Evolutionary conservation across 2,888 invertebrate species (phyloP).

Genomic region (Antheraea yamamai): DNA sequence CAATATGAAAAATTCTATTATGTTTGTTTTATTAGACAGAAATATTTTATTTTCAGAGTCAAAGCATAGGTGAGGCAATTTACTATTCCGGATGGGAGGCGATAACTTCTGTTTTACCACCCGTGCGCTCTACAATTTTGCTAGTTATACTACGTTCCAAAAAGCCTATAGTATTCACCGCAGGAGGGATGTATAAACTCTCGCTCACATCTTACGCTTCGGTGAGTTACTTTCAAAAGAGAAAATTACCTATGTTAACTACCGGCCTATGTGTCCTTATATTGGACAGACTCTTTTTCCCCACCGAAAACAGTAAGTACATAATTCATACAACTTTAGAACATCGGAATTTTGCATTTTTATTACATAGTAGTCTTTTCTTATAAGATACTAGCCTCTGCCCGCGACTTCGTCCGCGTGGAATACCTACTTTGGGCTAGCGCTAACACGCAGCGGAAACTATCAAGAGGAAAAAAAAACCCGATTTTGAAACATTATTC

Average conservation of each 20-base stretch:
- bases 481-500: too few relatives aligned
- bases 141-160: conserved; percentile 57
- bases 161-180: conserved; percentile 60
- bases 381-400: too few relatives aligned
- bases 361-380: too few relatives aligned
- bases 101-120: conserved; percentile 50
- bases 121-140: conserved; percentile 53
- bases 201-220: conserved; percentile 60
- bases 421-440: too few relatives aligned
- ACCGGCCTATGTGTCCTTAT: too few relatives aligned
- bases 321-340: too few relatives aligned
- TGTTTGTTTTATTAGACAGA: not conserved
- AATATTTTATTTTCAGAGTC: conserved; percentile 47
- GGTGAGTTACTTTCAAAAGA: conserved; percentile 41
- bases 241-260: not conserved
- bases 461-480: too few relatives aligned
- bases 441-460: too few relatives aligned
- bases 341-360: too few relatives aligned
- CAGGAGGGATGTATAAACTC: conserved; percentile 69
- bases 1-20: not conserved
- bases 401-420: too few relatives aligned
- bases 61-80: conserved; percentile 52
- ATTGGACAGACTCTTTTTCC: too few relatives aligned
- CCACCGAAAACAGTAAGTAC: too few relatives aligned
- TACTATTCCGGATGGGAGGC: conserved; percentile 69